Percentiles rank a stretch among this genome's conserved stretches.
Conservation (phyloP, 92 coral and sea anemone species). For the Palythoa grandiflora region DNA sequence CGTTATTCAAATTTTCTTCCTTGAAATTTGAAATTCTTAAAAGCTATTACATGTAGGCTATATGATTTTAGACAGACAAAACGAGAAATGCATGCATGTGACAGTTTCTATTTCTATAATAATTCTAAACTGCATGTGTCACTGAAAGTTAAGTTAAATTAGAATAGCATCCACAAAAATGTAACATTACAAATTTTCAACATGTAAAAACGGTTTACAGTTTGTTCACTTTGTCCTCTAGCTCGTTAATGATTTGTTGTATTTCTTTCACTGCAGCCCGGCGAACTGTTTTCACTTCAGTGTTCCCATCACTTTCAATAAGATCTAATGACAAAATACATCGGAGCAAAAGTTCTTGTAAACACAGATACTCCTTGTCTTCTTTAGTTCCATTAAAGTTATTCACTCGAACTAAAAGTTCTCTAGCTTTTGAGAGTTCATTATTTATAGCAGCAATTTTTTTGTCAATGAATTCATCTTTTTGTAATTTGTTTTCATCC, state of each 20-base stretch:
- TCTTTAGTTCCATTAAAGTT: conserved; percentile 45
- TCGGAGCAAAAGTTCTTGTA: conserved; percentile 64
- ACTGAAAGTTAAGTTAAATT: too few relatives aligned
- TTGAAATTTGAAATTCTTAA: too few relatives aligned
- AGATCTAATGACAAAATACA: conserved; percentile 60
- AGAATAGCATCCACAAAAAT: too few relatives aligned
- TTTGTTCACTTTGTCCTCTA: conserved; percentile 44
- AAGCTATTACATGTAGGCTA: too few relatives aligned
- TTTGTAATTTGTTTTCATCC: background rate
- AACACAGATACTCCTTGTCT: conserved; percentile 59
- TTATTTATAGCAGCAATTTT: conserved; percentile 48
- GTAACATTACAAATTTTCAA: background rate
- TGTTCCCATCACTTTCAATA: conserved; percentile 51
- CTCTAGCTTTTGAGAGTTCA: conserved; percentile 53
- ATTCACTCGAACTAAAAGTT: conserved; percentile 46
- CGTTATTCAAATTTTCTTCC: too few relatives aligned
- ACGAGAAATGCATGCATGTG: too few relatives aligned
- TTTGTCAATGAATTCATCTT: background rate
- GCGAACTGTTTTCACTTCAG: conserved; percentile 50
- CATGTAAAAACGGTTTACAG: background rate
- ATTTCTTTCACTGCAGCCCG: conserved; percentile 68
- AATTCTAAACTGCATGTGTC: too few relatives aligned
- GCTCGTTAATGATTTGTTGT: conserved; percentile 39
- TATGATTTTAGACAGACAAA: too few relatives aligned
- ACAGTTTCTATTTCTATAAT: too few relatives aligned